Evolutionary conservation across 35 echinoderm and acorn worm genomes (phyloP).

Genomic region (Hemicentrotus pulcherrimus): DNA sequence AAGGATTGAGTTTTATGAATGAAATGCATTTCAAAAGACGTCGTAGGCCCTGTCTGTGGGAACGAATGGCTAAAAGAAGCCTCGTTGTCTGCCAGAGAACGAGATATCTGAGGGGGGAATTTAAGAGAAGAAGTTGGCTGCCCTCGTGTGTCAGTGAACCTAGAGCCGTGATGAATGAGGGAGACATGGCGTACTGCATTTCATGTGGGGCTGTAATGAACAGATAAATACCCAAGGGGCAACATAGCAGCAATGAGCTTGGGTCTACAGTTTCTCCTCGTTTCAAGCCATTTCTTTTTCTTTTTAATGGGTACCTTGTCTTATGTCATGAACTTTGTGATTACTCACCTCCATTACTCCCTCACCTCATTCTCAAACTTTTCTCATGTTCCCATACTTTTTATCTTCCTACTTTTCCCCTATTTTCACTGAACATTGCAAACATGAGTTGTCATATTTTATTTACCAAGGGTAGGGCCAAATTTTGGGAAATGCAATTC

Average conservation of each 20-base stretch:
- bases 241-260: not conserved
- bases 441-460: no score
- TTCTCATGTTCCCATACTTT: no score
- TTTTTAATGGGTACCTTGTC: constrained; percentile 9
- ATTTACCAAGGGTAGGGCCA: no score
- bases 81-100: not conserved
- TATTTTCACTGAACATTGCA: no score
- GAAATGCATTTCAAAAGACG: not conserved
- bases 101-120: not conserved
- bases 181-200: not conserved
- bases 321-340: not conserved
- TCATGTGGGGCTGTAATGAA: constrained; percentile 2
- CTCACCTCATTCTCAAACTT: no score
- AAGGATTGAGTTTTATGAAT: not conserved
- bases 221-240: constrained; percentile 1
- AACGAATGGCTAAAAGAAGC: not conserved
- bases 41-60: not conserved
- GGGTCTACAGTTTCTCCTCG: not conserved
- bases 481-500: no score
- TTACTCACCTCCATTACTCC: not conserved
- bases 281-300: not conserved
- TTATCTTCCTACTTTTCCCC: no score
- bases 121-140: not conserved
- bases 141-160: not conserved
- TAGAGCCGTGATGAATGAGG: not conserved